These are phyloP conservation scores for Fragum whitleyi DNA, from an alignment of 2,888 invertebrate genomes.

Conservation along the genomic window DNA sequence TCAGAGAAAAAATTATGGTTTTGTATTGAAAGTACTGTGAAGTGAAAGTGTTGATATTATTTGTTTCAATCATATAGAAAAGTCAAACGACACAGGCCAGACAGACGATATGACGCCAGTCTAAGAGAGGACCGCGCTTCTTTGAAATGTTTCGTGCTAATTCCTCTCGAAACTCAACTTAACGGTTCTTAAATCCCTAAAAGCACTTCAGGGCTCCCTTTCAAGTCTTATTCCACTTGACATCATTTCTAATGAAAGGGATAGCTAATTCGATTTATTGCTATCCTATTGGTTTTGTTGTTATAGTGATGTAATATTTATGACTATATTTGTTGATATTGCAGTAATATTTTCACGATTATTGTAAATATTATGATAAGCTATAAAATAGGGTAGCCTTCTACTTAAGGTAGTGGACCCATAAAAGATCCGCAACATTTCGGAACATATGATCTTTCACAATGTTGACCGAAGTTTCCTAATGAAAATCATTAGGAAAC, in stretches of 20 bases:
- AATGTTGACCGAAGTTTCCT: too few species aligned
- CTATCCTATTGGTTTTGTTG: neutral
- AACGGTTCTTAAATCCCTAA: constrained; percentile 1
- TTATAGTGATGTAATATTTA: neutral
- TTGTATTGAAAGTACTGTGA: too few species aligned
- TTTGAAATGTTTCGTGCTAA: neutral
- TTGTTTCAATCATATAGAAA: too few species aligned
- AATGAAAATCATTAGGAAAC: too few species aligned
- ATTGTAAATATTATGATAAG: constrained; percentile 18
- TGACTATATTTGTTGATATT: constrained; percentile 4
- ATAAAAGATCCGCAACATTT: too few species aligned
- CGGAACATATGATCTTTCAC: too few species aligned
- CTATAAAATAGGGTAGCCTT: neutral
- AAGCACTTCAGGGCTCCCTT: neutral
- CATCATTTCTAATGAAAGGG: too few species aligned
- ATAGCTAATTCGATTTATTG: neutral
- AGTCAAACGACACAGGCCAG: too few species aligned
- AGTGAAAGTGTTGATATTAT: too few species aligned
- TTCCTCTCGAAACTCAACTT: neutral
- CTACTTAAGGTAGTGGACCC: too few species aligned
- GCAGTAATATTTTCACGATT: neutral
- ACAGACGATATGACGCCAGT: neutral
- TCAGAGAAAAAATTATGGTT: too few species aligned
- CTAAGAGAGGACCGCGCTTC: neutral
- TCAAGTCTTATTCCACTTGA: neutral